phyloP scores from a whole-genome alignment of 1,140 invertebrate species.

The Aphis gossypii region DNA sequence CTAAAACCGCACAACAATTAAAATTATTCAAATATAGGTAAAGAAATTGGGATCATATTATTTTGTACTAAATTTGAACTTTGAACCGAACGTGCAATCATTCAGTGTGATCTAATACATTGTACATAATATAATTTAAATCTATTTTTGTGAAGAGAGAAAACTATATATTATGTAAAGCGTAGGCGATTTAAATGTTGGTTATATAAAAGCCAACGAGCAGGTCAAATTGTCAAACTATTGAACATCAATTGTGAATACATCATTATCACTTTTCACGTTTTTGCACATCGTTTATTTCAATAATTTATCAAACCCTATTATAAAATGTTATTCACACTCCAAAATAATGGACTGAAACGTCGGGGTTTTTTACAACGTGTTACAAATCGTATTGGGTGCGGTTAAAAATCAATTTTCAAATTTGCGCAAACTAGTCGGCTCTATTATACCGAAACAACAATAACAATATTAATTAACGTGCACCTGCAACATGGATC shows the following conservation, averaged over 20 bases:
- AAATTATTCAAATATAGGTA: neutral
- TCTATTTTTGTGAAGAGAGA: neutral
- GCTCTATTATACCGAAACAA: neutral
- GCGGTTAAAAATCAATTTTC: constrained; percentile 9
- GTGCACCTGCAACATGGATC: neutral
- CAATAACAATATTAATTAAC: constrained; percentile 13
- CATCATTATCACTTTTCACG: neutral
- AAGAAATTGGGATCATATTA: neutral
- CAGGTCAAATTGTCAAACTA: constrained; percentile 10
- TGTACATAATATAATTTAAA: neutral
- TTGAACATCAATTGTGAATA: constrained; percentile 17
- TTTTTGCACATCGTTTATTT: constrained; percentile 12
- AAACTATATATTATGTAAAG: neutral
- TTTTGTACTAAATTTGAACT: neutral
- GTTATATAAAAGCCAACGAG: constrained; percentile 1
- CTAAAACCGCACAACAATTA: neutral
- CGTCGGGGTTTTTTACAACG: neutral
- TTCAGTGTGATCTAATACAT: neutral
- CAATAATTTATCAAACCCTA: constrained; percentile 18
- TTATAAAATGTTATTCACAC: neutral
- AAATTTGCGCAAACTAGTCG: neutral
- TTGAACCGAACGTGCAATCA: neutral
- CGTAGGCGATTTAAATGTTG: neutral
- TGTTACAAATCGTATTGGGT: neutral
- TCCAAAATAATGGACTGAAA: neutral